phyloP scores from a whole-genome alignment of 2,888 invertebrate genomes.

The Cheilosia vulpina region DNA sequence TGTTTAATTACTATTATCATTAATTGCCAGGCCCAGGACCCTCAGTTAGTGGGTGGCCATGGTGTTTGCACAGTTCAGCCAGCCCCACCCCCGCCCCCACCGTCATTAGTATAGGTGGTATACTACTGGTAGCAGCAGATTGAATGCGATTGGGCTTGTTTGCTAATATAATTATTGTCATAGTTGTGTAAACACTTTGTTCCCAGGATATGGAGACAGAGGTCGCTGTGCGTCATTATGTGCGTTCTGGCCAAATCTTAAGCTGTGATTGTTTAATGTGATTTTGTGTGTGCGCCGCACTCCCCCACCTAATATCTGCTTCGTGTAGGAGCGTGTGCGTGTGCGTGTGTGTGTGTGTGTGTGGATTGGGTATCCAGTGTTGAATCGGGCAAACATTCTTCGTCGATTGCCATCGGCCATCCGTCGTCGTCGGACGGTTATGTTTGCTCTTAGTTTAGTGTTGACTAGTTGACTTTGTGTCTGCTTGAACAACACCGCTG shows the following conservation, averaged over 20 bases:
- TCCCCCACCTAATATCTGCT: not conserved
- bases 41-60: not conserved
- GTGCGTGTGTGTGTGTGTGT: not conserved
- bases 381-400: constrained; percentile 71
- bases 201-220: constrained; percentile 41
- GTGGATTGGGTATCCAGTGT: constrained; percentile 39
- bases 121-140: constrained; percentile 48
- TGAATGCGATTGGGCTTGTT: constrained; percentile 75
- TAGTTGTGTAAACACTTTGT: constrained; percentile 74
- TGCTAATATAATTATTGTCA: constrained; percentile 78
- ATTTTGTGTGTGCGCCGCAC: constrained; percentile 64
- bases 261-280: constrained; percentile 75
- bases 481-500: constrained; percentile 73
- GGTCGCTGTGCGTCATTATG: constrained; percentile 43
- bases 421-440: constrained; percentile 51
- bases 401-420: constrained; percentile 71
- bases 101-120: not conserved
- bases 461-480: constrained; percentile 75
- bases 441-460: constrained; percentile 73
- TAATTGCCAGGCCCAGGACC: constrained; percentile 74
- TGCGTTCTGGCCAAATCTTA: constrained; percentile 64
- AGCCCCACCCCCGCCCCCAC: constrained; percentile 29
- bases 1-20: constrained; percentile 78
- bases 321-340: not conserved
- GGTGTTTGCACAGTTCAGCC: not conserved